Base-by-base conservation (phyloP, 2,888 invertebrate species). In the Hypsopygia costalis region DNA sequence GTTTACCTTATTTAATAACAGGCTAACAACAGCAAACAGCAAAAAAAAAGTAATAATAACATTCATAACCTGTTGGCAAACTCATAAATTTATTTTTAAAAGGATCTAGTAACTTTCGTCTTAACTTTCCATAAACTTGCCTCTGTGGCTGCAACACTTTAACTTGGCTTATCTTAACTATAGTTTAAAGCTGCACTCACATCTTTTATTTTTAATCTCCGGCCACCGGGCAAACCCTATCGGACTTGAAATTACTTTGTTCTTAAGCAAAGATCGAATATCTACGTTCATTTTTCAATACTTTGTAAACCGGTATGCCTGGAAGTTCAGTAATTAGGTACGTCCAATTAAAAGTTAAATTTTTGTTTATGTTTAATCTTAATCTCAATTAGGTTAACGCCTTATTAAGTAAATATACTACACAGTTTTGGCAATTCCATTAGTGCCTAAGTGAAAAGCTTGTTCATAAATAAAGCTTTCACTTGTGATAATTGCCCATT, bases 181-280 rank as follows among this genome's bases (percentile, higher is more conserved):
- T 78, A 82, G 69, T 80, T 78, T 76, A 75, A 78, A 74, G 69
- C 68, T 62, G 62, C 62, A 62, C 53, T 62, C 58, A 58, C 67
- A 69, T 77, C 73, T 79, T 81, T 80, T 81, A 77, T 81, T 83
- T 82, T 81, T 81, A 80, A 82, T 81, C 77, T 75, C 58, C 63
- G 51, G 52, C 69, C 65, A 64, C 55, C 68, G 66, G 66, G 78
- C 63, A 69, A 76, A 75, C 70, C 70, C 69, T 73, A 71, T 69
- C 69, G 53, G 69, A 81, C 78, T 81, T 83, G 59, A 79, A 82
- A 81, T 83, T 81, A 81, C 82, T 78, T 81, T 81, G 73, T 78
- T 79, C 75, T 70, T 64, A 67, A 69, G 72, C 65, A 75, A 77
- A 81, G 76, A 82, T 85, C 81, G 80, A 78, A 80, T 80, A 80